Base-by-base conservation (phyloP, 35 echinoderm and acorn worm species). In the Stichopus chloronotus region DNA sequence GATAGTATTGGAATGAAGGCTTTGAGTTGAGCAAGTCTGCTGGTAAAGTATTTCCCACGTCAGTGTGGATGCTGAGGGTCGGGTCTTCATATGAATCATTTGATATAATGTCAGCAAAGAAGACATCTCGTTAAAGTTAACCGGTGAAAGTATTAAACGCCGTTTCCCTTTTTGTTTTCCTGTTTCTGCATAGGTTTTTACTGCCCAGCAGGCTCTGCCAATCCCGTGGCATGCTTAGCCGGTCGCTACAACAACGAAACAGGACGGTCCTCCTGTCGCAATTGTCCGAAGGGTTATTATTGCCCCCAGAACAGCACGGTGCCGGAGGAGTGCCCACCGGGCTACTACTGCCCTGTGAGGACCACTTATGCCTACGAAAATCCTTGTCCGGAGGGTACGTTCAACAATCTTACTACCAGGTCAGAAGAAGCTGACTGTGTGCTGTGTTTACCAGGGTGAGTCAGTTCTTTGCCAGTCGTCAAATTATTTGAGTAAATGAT, bases 161-260 rank as follows among this genome's bases (percentile, higher is more conserved):
- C 3, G 30, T 3, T 43, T 3, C 30, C 30, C 30, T 43, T 43
- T 43, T 43, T 43, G 30, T 43, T 43, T 43, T 43, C 30, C 30
- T 3, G 30, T 43, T 25, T 81, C 5, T 76, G 8, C 79, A 5
- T 13, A 99, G 97, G 97, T 76, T 85, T 92, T 78, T 93, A 86
- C 60, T 99, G 97, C 65, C 81, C 92, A 57, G 92, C 80, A 25
- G 97, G 97, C 9, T 93, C 93, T 1, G 21, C 81, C 10, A 58
- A 65, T 25, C 97, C 97, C 1, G 19, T 90, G 20, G 54, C 95
- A 52, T 99, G 97, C 59, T 7, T 58, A 11, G 95, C 97, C 13
- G 97, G 97, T 0, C 25, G 69, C 4, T 99, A 96, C 89, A 96
- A 96, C 81, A 99, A 99, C 71, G 93, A 94, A 59, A 99, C 95